A percentile compares a stretch with the other conserved stretches of the same genome.
Conservation (phyloP, 2,797 vertebrate genomes). For the Meda fulgida region DNA sequence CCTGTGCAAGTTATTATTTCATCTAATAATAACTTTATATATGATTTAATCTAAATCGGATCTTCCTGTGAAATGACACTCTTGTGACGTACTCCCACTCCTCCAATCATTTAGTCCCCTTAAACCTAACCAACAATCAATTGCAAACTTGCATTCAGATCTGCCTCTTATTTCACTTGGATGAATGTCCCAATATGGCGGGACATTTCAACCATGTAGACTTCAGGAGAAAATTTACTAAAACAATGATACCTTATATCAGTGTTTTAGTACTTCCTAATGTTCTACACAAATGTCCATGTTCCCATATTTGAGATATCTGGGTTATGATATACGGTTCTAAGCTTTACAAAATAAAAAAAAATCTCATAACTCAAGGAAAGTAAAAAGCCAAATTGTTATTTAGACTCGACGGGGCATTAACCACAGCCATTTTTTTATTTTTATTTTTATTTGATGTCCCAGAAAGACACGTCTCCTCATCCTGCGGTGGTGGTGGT, state of each 20-base stretch:
- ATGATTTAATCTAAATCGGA: too few relatives aligned
- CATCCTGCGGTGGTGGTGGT: conserved; percentile 55
- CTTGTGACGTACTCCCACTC: neutral
- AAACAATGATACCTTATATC: neutral
- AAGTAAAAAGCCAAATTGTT: neutral
- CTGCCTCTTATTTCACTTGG: neutral
- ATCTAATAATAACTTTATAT: too few relatives aligned
- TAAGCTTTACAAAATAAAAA: conserved; percentile 4
- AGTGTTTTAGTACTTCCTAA: too few relatives aligned
- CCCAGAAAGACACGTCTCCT: conserved; percentile 59
- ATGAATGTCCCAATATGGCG: too few relatives aligned
- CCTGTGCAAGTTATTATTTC: neutral
- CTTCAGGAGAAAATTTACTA: neutral
- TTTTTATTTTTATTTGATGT: conserved; percentile 60
- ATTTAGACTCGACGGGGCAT: neutral
- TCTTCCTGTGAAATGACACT: neutral
- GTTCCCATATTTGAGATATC: neutral
- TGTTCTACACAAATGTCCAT: too few relatives aligned
- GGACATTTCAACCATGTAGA: neutral
- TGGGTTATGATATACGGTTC: neutral
- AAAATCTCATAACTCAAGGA: neutral
- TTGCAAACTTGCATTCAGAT: neutral
- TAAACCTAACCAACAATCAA: neutral
- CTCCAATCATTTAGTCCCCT: neutral
- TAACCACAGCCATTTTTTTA: conserved; percentile 58